phyloP scores from a whole-genome alignment of 2,888 invertebrate genomes.

The Sphaerophoria rueppellii region DNA sequence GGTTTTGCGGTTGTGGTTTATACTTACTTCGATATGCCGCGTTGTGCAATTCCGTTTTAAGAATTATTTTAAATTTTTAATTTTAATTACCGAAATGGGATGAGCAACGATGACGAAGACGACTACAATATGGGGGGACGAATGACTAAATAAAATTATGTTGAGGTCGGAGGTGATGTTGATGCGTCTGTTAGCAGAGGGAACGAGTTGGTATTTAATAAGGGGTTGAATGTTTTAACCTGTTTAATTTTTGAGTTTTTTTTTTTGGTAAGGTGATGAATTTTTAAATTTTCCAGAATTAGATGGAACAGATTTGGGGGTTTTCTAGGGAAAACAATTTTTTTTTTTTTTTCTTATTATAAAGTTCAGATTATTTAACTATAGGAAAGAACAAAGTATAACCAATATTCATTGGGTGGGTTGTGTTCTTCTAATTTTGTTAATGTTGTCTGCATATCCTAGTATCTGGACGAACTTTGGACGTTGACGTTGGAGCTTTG shows the following conservation, averaged over 20 bases:
- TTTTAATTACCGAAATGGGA: conserved; percentile 67
- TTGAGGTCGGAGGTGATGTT: background rate
- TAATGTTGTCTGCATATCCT: too few relatives aligned
- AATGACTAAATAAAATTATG: too few relatives aligned
- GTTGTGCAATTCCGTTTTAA: conserved; percentile 56
- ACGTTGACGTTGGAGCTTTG: too few relatives aligned
- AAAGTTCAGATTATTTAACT: background rate
- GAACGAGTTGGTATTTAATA: conserved; percentile 8
- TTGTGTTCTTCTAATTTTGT: too few relatives aligned
- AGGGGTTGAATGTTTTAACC: conserved; percentile 37
- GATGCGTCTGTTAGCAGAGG: background rate
- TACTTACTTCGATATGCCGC: conserved; percentile 48
- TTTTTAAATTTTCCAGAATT: conserved; percentile 10
- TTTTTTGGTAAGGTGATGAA: conserved; percentile 1
- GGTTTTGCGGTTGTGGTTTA: background rate
- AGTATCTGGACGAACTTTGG: too few relatives aligned
- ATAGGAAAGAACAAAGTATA: too few relatives aligned
- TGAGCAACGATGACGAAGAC: conserved; percentile 5
- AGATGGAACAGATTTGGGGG: background rate
- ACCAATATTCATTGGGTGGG: too few relatives aligned
- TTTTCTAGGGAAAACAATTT: background rate
- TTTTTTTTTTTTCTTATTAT: background rate
- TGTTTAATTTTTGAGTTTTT: background rate
- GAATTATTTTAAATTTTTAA: conserved; percentile 72
- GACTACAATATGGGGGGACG: background rate